Conservation (phyloP, 1,140 invertebrate genomes). For the Spodoptera litura region DNA sequence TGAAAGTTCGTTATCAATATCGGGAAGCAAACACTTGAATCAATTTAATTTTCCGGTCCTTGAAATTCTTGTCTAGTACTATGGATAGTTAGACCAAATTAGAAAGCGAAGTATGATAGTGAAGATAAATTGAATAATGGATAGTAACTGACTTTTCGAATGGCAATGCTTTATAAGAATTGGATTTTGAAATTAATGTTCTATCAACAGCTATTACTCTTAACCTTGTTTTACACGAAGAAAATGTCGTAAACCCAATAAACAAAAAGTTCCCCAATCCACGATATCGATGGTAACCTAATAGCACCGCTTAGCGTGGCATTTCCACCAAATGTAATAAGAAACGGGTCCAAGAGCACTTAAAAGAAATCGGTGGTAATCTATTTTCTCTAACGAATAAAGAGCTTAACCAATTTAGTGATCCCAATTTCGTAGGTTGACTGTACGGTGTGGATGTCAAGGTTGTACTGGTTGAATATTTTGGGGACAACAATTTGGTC, state of each 20-base stretch:
- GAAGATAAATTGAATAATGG: too few relatives aligned
- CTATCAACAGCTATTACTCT: background rate
- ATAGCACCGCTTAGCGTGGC: constrained; percentile 45
- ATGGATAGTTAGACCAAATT: background rate
- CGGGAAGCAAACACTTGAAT: constrained; percentile 8
- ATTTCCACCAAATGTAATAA: constrained; percentile 61
- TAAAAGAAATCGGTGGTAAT: constrained; percentile 68
- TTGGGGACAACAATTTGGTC: constrained; percentile 21
- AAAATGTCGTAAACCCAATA: background rate
- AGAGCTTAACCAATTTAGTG: constrained; percentile 74
- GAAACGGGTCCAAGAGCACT: constrained; percentile 61
- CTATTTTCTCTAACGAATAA: constrained; percentile 68
- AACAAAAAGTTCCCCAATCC: constrained; percentile 33
- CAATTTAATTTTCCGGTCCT: background rate
- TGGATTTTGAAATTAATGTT: background rate
- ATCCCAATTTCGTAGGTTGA: constrained; percentile 62
- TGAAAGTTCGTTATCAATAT: constrained; percentile 18
- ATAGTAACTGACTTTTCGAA: too few relatives aligned
- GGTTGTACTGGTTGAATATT: constrained; percentile 21
- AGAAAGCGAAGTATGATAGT: too few relatives aligned
- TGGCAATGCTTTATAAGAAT: too few relatives aligned
- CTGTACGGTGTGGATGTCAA: constrained; percentile 28
- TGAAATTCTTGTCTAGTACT: background rate
- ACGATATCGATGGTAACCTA: constrained; percentile 47
- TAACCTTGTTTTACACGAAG: constrained; percentile 1